These are phyloP conservation scores for Caenorhabditis sulstoni DNA, from an alignment of 2,888 invertebrate genomes.

Conservation along the genomic window DNA sequence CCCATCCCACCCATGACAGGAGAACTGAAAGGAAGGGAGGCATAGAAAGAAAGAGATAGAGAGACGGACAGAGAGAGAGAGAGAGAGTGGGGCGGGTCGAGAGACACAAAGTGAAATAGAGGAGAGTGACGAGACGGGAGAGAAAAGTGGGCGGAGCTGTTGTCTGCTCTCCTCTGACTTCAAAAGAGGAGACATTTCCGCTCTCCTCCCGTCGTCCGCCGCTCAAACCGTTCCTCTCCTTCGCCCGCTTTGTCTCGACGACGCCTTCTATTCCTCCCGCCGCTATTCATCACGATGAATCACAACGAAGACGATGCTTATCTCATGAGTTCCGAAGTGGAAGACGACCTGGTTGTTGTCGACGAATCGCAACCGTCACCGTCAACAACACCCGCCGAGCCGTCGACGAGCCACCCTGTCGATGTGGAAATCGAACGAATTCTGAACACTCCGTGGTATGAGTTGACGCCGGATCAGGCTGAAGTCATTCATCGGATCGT, in stretches of 20 bases:
- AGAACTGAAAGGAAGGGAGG: background rate
- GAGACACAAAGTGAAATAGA: background rate
- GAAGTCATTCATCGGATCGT: slow-evolving; percentile 34
- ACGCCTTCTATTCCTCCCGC: background rate
- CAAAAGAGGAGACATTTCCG: background rate
- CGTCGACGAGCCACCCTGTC: background rate
- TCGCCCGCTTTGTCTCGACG: background rate
- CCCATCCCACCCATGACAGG: background rate
- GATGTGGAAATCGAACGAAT: slow-evolving; percentile 21
- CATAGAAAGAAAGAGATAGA: slow-evolving; percentile 3
- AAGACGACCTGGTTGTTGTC: slow-evolving; percentile 31
- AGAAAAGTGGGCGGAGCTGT: background rate
- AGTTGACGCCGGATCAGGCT: slow-evolving; percentile 18
- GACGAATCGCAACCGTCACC: background rate
- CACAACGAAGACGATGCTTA: slow-evolving; percentile 11
- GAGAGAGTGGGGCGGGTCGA: background rate
- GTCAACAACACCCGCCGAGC: background rate
- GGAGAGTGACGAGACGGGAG: background rate
- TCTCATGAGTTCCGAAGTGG: slow-evolving; percentile 30
- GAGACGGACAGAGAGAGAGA: slow-evolving; percentile 20
- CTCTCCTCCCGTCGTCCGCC: background rate
- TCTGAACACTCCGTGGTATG: slow-evolving; percentile 38
- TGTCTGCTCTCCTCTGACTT: slow-evolving; percentile 13
- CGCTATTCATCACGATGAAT: background rate
- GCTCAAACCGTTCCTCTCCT: background rate